phyloP scores from a whole-genome alignment of 2,113 vertebrate genomes.

The Smithornis capensis region DNA sequence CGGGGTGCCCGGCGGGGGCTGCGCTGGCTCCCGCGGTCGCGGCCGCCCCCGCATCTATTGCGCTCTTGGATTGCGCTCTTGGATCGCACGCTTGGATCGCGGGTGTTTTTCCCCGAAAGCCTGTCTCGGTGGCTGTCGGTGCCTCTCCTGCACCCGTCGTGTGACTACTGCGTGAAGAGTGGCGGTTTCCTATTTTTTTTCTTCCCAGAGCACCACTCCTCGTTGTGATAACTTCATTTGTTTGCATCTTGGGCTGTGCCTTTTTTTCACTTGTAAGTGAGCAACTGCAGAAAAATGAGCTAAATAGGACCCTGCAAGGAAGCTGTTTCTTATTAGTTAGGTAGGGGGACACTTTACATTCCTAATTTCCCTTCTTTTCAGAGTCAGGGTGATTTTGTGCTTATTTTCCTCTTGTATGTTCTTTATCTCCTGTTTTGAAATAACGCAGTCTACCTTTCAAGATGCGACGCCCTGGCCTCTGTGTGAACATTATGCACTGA shows the following conservation, averaged over 20 bases:
- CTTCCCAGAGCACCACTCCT: background rate
- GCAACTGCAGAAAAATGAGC: background rate
- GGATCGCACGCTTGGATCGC: background rate
- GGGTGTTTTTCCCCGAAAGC: rapidly evolving
- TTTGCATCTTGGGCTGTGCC: background rate
- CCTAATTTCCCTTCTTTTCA: background rate
- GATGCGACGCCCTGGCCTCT: background rate
- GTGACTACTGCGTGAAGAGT: background rate
- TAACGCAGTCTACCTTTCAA: background rate
- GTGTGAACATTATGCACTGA: background rate
- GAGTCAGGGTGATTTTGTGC: background rate
- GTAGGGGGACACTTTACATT: background rate
- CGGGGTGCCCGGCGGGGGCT: background rate
- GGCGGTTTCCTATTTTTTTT: too few species aligned
- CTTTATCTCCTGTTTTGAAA: background rate
- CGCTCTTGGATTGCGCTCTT: too few species aligned
- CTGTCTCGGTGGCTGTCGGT: background rate
- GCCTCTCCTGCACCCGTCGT: background rate
- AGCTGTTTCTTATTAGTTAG: background rate
- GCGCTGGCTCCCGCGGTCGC: background rate
- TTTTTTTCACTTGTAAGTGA: background rate
- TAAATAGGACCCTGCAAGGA: background rate
- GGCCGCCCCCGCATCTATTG: background rate
- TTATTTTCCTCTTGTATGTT: background rate
- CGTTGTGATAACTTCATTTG: background rate